These are phyloP conservation scores for Alaudala cheleensis DNA, from an alignment of 2,113 vertebrate genomes.

Conservation along the genomic window DNA sequence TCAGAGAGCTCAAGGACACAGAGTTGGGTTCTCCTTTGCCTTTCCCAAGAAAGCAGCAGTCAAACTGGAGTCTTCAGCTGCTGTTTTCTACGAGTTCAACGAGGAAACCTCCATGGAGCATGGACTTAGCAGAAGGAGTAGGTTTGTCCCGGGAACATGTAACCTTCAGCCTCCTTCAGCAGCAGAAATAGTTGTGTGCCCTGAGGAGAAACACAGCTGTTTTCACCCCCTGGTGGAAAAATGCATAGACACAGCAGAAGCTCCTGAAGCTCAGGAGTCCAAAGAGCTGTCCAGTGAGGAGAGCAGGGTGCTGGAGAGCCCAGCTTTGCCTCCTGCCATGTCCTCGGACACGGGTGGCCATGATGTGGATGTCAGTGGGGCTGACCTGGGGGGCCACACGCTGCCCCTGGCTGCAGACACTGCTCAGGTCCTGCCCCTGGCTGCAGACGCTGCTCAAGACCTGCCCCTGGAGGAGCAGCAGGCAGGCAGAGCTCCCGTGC, in stretches of 20 bases:
- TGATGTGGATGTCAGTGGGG: background rate
- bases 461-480: background rate
- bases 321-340: background rate
- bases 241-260: background rate
- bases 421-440: background rate
- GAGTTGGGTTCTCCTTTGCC: conserved; percentile 85
- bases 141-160: conserved; percentile 69
- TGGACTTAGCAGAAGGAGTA: conserved; percentile 72
- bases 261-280: conserved; percentile 38
- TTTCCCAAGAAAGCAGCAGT: conserved; percentile 85
- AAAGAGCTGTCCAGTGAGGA: conserved; percentile 32
- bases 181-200: conserved; percentile 50
- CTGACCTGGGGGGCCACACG: background rate
- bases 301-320: background rate
- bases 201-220: conserved; percentile 60
- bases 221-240: conserved; percentile 33
- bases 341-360: background rate
- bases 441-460: background rate
- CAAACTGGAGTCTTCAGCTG: conserved; percentile 87
- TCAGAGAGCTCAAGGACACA: conserved; percentile 73
- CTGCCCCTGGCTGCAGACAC: background rate
- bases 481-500: background rate
- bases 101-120: conserved; percentile 76
- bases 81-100: conserved; percentile 83
- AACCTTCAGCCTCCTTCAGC: conserved; percentile 58